phyloP scores from a whole-genome alignment of 2,797 vertebrate genomes.

The Sebastes oblongus region DNA sequence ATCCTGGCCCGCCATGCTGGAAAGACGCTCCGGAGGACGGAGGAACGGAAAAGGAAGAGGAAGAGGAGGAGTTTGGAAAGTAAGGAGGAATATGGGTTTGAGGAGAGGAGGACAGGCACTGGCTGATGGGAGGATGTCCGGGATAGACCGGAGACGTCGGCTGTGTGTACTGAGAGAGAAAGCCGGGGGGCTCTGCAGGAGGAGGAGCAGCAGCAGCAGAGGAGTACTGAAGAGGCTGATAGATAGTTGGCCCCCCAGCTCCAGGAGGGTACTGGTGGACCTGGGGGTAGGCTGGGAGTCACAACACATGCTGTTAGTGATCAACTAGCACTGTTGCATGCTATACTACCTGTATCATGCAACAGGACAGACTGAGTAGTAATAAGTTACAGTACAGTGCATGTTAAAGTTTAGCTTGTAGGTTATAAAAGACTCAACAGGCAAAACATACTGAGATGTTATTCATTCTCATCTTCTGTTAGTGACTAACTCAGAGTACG shows the following conservation, averaged over 20 bases:
- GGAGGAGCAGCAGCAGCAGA: conserved; percentile 68
- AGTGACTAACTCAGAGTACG: background rate
- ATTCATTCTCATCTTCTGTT: conserved; percentile 3
- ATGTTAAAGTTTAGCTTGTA: conserved; percentile 25
- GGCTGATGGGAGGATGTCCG: conserved; percentile 70
- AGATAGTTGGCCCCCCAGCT: conserved; percentile 87
- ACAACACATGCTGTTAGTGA: conserved; percentile 72
- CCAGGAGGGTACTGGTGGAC: conserved; percentile 88
- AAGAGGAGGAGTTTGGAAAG: conserved; percentile 52
- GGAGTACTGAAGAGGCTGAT: conserved; percentile 88
- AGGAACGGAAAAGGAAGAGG: conserved; percentile 65
- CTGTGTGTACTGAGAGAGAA: conserved; percentile 82
- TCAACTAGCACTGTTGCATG: background rate
- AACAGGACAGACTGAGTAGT: background rate
- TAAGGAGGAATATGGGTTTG: conserved; percentile 62
- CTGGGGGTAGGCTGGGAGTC: conserved; percentile 86
- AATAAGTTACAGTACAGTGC: background rate
- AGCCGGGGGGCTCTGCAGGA: conserved; percentile 81
- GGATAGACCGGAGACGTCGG: conserved; percentile 72
- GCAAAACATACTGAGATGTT: background rate
- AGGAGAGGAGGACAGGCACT: conserved; percentile 73
- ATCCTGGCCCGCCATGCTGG: conserved; percentile 95
- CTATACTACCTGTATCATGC: conserved; percentile 20
- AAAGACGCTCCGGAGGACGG: conserved; percentile 86
- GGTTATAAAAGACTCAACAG: conserved; percentile 13